A percentile compares a stretch with the other conserved stretches of the same genome.
Evolutionary conservation across 2,888 invertebrate species (phyloP).

Genomic region (Erebia palarica): DNA sequence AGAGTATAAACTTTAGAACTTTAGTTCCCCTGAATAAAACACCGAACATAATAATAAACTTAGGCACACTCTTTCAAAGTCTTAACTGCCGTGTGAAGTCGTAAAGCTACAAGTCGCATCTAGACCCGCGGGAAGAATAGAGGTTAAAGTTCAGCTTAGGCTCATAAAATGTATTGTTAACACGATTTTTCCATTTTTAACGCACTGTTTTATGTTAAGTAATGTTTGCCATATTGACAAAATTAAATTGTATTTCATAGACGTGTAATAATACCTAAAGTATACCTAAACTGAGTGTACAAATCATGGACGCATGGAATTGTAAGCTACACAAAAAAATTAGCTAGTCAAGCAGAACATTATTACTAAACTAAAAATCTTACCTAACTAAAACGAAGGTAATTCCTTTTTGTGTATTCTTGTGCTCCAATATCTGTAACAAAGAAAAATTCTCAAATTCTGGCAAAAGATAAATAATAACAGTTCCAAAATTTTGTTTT

Average conservation of each 20-base stretch:
- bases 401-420: neutral
- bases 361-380: neutral
- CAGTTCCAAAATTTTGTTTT: neutral
- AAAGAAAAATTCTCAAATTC: constrained; percentile 1
- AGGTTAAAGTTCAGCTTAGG: constrained; percentile 63
- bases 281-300: no score
- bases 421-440: constrained; percentile 23
- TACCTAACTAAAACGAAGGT: constrained; percentile 11
- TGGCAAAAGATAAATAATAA: neutral
- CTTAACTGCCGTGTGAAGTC: constrained; percentile 19
- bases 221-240: neutral
- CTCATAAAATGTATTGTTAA: constrained; percentile 50
- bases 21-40: constrained; percentile 7
- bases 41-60: constrained; percentile 1
- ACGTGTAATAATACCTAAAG: neutral
- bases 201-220: neutral
- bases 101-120: constrained; percentile 27
- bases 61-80: constrained; percentile 14
- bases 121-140: constrained; percentile 54
- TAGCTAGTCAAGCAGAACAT: no score
- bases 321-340: no score
- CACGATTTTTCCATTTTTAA: constrained; percentile 3
- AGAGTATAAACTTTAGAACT: neutral
- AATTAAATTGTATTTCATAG: neutral
- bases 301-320: no score